phyloP scores from a whole-genome alignment of 1,140 invertebrate genomes.

The Meteorus sp. region DNA sequence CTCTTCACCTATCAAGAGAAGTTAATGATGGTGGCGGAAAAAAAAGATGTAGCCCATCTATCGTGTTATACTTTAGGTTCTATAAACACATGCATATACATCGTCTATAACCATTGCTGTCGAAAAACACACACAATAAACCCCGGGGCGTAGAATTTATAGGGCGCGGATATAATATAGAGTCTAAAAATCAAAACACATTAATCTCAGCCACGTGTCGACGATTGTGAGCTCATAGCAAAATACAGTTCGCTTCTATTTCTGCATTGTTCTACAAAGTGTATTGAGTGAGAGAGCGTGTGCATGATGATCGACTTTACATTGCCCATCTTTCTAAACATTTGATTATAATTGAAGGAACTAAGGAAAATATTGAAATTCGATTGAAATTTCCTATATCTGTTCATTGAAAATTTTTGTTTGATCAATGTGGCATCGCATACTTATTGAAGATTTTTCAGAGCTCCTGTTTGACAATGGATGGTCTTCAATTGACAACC shows the following conservation, averaged over 20 bases:
- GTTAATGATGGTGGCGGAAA: not conserved
- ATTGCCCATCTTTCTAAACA: no score
- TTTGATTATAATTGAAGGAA: no score
- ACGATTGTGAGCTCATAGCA: slow-evolving; percentile 46
- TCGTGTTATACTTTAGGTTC: no score
- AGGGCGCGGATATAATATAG: slow-evolving; percentile 46
- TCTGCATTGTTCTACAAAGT: slow-evolving; percentile 16
- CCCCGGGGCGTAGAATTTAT: slow-evolving; percentile 36
- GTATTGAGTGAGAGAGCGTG: not conserved
- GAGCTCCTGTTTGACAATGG: no score
- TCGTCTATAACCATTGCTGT: not conserved
- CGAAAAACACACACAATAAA: slow-evolving; percentile 11
- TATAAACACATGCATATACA: not conserved
- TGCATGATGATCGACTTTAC: not conserved
- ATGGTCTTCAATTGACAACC: not conserved
- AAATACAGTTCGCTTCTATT: slow-evolving; percentile 32
- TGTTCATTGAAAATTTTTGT: no score
- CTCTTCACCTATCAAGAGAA: not conserved
- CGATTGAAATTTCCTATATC: not conserved
- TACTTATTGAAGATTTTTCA: no score
- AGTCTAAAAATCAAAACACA: slow-evolving; percentile 62
- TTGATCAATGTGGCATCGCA: not conserved
- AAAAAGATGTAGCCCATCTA: not conserved
- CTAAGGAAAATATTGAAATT: not conserved
- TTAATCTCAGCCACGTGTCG: slow-evolving; percentile 59